phyloP scores from a whole-genome alignment of 2,888 invertebrate species.

The Lasius platythorax region DNA sequence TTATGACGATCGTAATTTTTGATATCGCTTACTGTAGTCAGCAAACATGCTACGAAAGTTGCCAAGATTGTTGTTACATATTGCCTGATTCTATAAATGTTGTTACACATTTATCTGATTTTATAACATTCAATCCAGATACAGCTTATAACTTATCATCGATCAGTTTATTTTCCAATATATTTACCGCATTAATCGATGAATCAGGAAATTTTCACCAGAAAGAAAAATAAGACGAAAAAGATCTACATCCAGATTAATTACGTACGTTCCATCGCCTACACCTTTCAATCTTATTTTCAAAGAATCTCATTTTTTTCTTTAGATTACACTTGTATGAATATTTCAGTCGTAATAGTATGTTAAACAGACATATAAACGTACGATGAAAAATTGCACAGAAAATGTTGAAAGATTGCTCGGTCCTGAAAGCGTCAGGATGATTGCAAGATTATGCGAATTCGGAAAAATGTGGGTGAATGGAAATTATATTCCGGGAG shows the following conservation, averaged over 20 bases:
- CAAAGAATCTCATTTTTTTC: neutral
- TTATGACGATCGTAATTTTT: constrained; percentile 8
- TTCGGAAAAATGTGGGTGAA: constrained; percentile 27
- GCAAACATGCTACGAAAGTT: neutral
- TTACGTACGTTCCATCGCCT: too few relatives aligned
- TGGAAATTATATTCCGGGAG: constrained; percentile 33
- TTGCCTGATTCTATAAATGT: neutral
- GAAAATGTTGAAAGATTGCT: neutral
- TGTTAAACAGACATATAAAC: neutral
- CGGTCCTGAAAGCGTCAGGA: neutral
- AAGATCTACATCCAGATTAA: neutral
- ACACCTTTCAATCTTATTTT: neutral
- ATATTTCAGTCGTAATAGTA: constrained; percentile 17
- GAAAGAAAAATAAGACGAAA: neutral
- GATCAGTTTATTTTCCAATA: neutral
- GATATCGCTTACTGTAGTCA: constrained; percentile 11
- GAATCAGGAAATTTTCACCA: neutral
- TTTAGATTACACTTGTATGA: neutral
- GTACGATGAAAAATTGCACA: neutral
- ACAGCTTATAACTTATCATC: neutral
- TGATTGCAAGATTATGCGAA: constrained; percentile 32
- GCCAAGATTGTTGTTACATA: neutral
- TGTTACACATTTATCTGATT: neutral
- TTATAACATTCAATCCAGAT: neutral
- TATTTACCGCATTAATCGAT: neutral